Base-by-base conservation (phyloP, 2,797 vertebrate genomes). In the Antrozous pallidus region DNA sequence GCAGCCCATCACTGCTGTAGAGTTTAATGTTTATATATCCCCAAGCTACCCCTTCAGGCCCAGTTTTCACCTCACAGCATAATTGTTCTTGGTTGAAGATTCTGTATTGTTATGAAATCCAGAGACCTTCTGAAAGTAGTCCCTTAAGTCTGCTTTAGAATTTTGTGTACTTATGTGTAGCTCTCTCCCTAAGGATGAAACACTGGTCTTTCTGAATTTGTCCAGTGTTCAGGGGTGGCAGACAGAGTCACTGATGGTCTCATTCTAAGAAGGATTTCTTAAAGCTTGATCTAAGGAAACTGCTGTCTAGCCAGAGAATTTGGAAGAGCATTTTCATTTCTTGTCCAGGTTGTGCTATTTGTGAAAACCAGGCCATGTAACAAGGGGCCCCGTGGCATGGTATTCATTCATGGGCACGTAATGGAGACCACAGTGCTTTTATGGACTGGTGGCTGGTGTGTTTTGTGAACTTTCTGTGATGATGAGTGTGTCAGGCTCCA, bases 21-120 rank as follows among this genome's bases (percentile, higher is more conserved):
- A 51, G 94, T 97, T 97, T 95, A 94, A 79, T 93, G 94, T 75
- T 83, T 83, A 36, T 47, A 90, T 28, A 61, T 85, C 42, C 54
- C 36, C 2, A 70, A 79, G 70, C 51, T 67, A 88, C 74, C 63
- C n/a, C 22, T 82, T 2, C 13, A 51, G 47, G n/a, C 58, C 58
- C 26, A 16, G 0, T 8, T 78, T 51, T 80, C 73, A 51, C 67
- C n/a, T 78, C 22, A 7, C 28, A 49, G 73, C 1, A 0, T 31
- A 82, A 2, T 12, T 77, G 47, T 65, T 49, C 88, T 80, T 81
- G 73, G 26, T 70, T 71, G 75, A 87, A n/a, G 49, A 14, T 89
- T 8, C 22, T 65, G 38, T 47, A 6, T 36, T 80, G 36, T 63
- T 73, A 61, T 7, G 9, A 91, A 82, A 71, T n/a, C 22, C 75